Conservation (phyloP, 2,797 vertebrate genomes). For the Adelosebastes latens region DNA sequence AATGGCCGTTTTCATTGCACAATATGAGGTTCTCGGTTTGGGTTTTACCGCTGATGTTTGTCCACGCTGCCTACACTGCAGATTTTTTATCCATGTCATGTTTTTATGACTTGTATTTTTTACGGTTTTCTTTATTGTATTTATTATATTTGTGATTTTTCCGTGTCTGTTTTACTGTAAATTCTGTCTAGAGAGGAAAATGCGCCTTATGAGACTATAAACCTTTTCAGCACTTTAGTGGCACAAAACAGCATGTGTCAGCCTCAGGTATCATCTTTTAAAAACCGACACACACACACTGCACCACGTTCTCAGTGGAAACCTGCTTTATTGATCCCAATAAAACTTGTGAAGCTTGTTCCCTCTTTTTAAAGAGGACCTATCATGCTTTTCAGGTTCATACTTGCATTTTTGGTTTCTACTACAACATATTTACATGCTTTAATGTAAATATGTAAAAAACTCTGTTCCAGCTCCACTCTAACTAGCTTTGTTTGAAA, state of each 20-base stretch:
- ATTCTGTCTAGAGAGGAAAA: not conserved
- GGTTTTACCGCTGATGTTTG: not conserved
- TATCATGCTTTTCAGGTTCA: no score
- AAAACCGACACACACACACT: slow-evolving; percentile 1
- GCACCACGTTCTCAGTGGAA: slow-evolving; percentile 34
- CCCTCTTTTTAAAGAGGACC: slow-evolving; percentile 1
- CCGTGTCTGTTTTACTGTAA: not conserved
- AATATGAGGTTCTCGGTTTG: not conserved
- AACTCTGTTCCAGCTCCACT: no score
- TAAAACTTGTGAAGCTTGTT: slow-evolving; percentile 54
- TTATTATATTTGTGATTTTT: not conserved
- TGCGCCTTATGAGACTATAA: slow-evolving; percentile 6
- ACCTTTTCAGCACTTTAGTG: slow-evolving; percentile 23
- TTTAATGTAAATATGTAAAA: no score
- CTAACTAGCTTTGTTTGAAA: no score
- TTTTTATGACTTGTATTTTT: slow-evolving; percentile 3
- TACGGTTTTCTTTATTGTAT: not conserved
- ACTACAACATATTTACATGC: no score
- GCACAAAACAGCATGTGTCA: slow-evolving; percentile 9
- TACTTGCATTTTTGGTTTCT: no score
- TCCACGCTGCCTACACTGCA: not conserved
- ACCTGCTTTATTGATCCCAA: slow-evolving; percentile 60
- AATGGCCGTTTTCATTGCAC: slow-evolving; percentile 11
- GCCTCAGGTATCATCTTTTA: slow-evolving; percentile 31
- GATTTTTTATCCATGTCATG: not conserved